Evolutionary conservation across 2,797 vertebrate genomes (phyloP), one percentile per base, ranked within the genome.

Genomic region (Siniperca undulata): DNA sequence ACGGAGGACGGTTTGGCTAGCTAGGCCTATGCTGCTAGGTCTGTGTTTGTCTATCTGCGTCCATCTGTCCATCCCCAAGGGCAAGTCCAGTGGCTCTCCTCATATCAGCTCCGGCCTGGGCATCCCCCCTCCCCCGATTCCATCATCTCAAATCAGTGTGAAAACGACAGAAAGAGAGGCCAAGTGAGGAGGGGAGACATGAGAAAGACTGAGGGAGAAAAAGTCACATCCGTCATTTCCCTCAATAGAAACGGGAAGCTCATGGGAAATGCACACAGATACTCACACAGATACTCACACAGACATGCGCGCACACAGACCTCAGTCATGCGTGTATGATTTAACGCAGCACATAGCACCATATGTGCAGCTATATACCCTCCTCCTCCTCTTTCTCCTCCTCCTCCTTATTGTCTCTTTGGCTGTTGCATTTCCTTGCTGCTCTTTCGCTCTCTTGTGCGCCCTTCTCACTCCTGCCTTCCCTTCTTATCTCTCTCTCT

Each of bases 321-420:
- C 65, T 74, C 84, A 82, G 79, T 78, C 85, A 90, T 90, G 90
- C 81, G 64, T 90, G 89, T 87, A 69, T 85, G 85, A 93, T 91
- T 80, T 73, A 83, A 85, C 27, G 40, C 83, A 71, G 80, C 70
- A 38, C 34, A 44, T 80, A 68, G 80, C 70, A 17, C 61, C 73
- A 52, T 88, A 89, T 91, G 89, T 87, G 85, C 87, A 52, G 87
- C 76, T 66, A 68, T 78, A 83, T 74, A 75, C 36, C 75, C 82
- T 80, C 83, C 82, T 83, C 88, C 71, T 83, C 74, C 67, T 79
- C 71, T 40, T 84, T 74, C 38, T 80, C 67, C 44, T 75, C 64
- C 22, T 76, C 67, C 62, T 61, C 71, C 44, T 84, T 73, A 83
- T 80, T 88, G 79, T 91, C 83, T 80, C 78, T 85, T 68, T 44